Evolutionary conservation across 53 echinoderm and acorn worm species (phyloP).

Genomic region (Echinometra lucunter): DNA sequence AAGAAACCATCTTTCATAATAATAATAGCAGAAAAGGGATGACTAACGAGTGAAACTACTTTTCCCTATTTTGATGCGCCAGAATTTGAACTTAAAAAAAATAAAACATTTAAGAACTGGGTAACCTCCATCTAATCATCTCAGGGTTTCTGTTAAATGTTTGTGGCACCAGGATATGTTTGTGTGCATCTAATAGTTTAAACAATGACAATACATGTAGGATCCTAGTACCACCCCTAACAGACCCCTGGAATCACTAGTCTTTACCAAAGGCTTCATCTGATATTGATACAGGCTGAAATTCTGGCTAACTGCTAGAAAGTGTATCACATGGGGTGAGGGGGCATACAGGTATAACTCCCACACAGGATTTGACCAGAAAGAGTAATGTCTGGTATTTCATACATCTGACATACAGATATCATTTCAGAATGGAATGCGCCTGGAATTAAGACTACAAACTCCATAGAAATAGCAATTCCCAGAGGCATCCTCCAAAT

Average conservation of each 20-base stretch:
- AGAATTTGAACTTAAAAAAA: neutral
- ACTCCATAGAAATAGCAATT: neutral
- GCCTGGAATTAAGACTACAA: neutral
- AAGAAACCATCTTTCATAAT: too few relatives aligned
- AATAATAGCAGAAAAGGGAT: neutral
- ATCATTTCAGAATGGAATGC: too few relatives aligned
- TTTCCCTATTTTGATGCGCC: neutral
- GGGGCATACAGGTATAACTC: too few relatives aligned
- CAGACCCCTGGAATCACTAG: constrained; percentile 1
- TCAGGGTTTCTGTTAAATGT: constrained; percentile 18
- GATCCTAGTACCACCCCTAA: neutral
- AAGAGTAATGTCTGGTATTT: too few relatives aligned
- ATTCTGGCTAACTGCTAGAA: too few relatives aligned
- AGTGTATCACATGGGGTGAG: too few relatives aligned
- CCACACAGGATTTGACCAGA: too few relatives aligned
- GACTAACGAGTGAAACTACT: neutral
- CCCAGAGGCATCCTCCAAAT: constrained; percentile 34
- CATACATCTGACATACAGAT: too few relatives aligned
- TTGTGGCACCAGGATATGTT: constrained; percentile 22
- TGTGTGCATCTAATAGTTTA: neutral
- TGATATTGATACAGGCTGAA: neutral
- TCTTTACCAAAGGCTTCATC: neutral
- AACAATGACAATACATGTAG: neutral
- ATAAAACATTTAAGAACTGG: neutral
- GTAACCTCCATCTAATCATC: neutral